Evolutionary conservation across 1,140 invertebrate genomes (phyloP).

Genomic region (Drosophila ficusphila): DNA sequence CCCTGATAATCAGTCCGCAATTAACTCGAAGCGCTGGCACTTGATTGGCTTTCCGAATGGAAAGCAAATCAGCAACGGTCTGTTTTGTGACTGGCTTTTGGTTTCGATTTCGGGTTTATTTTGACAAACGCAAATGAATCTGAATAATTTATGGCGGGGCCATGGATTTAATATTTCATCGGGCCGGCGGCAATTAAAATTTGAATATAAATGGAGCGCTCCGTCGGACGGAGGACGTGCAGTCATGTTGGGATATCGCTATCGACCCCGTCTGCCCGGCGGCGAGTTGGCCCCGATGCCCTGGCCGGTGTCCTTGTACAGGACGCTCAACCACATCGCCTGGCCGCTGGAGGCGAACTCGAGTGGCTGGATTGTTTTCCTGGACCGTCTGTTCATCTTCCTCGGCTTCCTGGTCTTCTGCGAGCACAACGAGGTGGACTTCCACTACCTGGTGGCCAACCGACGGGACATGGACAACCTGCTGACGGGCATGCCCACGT

Average conservation of each 20-base stretch:
- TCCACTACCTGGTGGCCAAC: conserved; percentile 50
- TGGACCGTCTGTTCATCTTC: conserved; percentile 38
- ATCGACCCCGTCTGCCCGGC: conserved; percentile 49
- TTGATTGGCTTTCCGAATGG: conserved; percentile 9
- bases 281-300: conserved; percentile 44
- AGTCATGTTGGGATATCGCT: conserved; percentile 31
- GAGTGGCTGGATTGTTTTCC: not conserved
- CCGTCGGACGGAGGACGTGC: not conserved
- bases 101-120: conserved; percentile 41
- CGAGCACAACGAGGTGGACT: conserved; percentile 61
- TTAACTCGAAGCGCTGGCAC: conserved; percentile 26
- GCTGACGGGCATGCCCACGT: conserved; percentile 66
- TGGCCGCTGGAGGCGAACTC: conserved; percentile 64
- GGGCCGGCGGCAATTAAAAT: conserved; percentile 49
- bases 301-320: conserved; percentile 61
- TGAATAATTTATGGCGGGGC: conserved; percentile 42
- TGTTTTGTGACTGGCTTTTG: not conserved
- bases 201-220: conserved; percentile 52
- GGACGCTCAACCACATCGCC: conserved; percentile 53
- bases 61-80: conserved; percentile 8
- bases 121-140: conserved; percentile 46
- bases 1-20: conserved; percentile 21
- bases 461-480: conserved; percentile 59
- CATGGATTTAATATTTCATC: conserved; percentile 53
- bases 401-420: conserved; percentile 59